A percentile compares a stretch with the other conserved stretches of the same genome.
Evolutionary conservation across 2,113 vertebrate species (phyloP).

Genomic region (Silurus meridionalis): DNA sequence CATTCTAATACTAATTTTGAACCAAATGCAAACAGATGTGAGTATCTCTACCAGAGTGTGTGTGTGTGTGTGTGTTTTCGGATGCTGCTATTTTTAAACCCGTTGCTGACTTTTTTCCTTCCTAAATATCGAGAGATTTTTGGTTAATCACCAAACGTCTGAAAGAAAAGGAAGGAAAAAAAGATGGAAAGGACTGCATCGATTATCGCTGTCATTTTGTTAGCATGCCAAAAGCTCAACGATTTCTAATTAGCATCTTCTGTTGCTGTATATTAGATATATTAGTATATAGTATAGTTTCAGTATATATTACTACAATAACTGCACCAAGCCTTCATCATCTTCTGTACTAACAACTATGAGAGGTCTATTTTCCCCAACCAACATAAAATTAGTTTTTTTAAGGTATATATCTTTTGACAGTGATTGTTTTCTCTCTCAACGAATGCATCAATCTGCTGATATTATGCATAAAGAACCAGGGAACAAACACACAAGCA

Average conservation of each 20-base stretch:
- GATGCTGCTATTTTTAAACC: conserved; percentile 23
- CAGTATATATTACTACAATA: background rate
- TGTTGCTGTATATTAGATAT: background rate
- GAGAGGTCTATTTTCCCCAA: background rate
- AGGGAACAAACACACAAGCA: conserved; percentile 11
- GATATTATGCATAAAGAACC: conserved; percentile 18
- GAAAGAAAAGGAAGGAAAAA: background rate
- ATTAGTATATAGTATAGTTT: background rate
- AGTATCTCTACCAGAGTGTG: background rate
- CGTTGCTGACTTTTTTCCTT: conserved; percentile 19
- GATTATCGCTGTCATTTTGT: background rate
- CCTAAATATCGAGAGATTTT: background rate
- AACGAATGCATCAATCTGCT: background rate
- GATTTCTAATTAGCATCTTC: background rate
- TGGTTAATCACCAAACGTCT: background rate
- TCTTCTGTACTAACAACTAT: background rate
- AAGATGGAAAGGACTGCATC: background rate
- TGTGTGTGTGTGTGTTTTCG: background rate
- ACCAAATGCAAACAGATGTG: background rate
- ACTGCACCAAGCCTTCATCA: background rate
- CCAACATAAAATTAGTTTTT: background rate
- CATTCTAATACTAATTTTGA: background rate
- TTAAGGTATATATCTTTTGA: background rate
- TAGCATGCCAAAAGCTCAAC: background rate
- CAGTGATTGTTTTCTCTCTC: background rate